Percentiles rank a stretch among this genome's conserved stretches.
These are phyloP conservation scores for Corythornis madagascariensis DNA, from an alignment of 2,113 vertebrate species.

Conservation along the genomic window DNA sequence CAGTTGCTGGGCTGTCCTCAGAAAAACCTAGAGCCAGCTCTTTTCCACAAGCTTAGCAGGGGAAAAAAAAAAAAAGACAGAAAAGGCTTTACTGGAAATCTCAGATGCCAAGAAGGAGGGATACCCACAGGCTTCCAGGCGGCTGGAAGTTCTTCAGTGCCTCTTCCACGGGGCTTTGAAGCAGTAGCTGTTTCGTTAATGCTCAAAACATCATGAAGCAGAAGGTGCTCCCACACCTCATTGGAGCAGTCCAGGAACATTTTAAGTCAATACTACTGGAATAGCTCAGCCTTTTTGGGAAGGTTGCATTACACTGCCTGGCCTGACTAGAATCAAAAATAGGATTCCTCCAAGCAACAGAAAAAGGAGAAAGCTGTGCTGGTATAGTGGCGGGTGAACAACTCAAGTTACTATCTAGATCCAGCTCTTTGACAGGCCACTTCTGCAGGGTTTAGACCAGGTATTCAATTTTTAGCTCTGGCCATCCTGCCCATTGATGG, in stretches of 20 bases:
- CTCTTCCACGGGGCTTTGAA: not conserved
- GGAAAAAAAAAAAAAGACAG: not conserved
- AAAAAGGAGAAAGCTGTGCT: not conserved
- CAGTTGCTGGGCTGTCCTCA: constrained; percentile 53
- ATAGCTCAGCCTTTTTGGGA: not conserved
- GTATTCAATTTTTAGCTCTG: not conserved
- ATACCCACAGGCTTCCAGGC: not conserved
- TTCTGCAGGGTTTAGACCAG: not conserved
- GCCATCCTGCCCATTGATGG: not conserved
- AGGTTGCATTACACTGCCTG: not conserved
- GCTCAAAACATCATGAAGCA: not conserved
- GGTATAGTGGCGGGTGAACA: not conserved
- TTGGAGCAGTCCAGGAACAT: not conserved
- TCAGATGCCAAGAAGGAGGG: not conserved
- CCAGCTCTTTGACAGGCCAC: not conserved
- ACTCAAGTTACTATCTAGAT: not conserved
- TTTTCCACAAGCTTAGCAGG: not conserved
- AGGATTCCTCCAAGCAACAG: not conserved
- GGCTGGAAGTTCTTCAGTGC: not conserved
- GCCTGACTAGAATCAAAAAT: not conserved
- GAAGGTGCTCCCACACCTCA: not conserved
- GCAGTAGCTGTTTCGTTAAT: not conserved
- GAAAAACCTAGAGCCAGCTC: constrained; percentile 41
- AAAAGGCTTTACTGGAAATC: not conserved
- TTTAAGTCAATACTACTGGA: not conserved